Evolutionary conservation across 2,797 vertebrate genomes (phyloP), one percentile per base, ranked within the genome.

Genomic region (Melanogrammus aeglefinus): DNA sequence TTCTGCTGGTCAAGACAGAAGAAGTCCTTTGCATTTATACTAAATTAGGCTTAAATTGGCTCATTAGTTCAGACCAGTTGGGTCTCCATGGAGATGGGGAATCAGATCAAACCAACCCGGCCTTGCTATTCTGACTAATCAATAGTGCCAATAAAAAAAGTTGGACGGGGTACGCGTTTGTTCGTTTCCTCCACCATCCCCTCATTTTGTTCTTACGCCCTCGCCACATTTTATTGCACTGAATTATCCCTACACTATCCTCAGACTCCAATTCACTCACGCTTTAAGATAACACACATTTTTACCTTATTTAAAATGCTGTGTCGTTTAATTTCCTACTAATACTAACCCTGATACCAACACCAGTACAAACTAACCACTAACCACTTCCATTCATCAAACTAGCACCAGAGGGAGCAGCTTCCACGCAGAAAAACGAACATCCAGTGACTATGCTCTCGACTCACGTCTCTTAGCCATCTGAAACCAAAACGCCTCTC

Each of bases 341-440:
- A 14, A 51, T 18, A 51, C 6, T 7, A 29, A 71, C 24, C 29
- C 7, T 12, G 10, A 77, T 70, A 6, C 21, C 39, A 75, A 24
- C 72, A 51, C 21, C 41, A 27, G 18, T 21, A 36, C 12, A 21
- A 78, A 8, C n/a, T n/a, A n/a, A n/a, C n/a, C 35, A 33, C 66
- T 41, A 41, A 31, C 21, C 4, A 1, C 1, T 74, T 74, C 71
- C 35, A 24, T 72, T 44, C 77, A 78, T 63, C 66, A 41, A 81
- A 21, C 44, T 38, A 77, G 75, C 92, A 90, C 90, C 85, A 91
- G 91, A 86, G 88, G 92, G 92, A 88, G 91, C 85, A 88, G 89
- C 33, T 86, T 75, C 79, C 85, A 80, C 74, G 70, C 31, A 33
- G 3, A 33, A 33, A 2, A 33, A 33, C 31, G 3, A 33, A 33